Evolutionary conservation across 23 tunicate genomes (phyloP).

Genomic region (Styela clava): DNA sequence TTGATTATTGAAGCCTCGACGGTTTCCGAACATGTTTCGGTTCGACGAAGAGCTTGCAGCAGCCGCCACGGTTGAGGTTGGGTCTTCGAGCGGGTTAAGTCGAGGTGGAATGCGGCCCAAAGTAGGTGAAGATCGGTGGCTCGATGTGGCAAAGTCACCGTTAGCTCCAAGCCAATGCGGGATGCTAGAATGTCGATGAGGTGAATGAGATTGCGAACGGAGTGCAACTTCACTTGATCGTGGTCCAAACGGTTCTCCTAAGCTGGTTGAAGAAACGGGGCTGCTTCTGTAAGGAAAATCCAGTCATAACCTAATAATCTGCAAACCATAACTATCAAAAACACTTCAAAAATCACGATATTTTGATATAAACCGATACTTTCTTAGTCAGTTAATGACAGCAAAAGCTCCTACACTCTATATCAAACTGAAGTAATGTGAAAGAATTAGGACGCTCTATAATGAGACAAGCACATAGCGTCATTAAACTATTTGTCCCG

Average conservation of each 20-base stretch:
- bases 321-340: too few species aligned
- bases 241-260: neutral
- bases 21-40: constrained; percentile 2
- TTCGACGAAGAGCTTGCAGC: constrained; percentile 9
- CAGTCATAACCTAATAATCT: too few species aligned
- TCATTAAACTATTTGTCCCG: too few species aligned
- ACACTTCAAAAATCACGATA: too few species aligned
- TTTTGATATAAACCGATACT: too few species aligned
- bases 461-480: too few species aligned
- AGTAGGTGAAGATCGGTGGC: neutral
- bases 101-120: constrained; percentile 11
- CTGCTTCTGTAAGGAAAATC: neutral
- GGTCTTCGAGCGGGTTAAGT: constrained; percentile 7
- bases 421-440: too few species aligned
- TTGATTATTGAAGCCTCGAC: constrained; percentile 1
- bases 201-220: constrained; percentile 1
- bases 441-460: too few species aligned
- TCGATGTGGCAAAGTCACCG: constrained; percentile 3
- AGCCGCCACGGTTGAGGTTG: neutral
- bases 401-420: too few species aligned
- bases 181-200: constrained; percentile 1
- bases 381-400: too few species aligned
- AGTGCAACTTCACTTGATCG: neutral
- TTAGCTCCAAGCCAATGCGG: constrained; percentile 10
- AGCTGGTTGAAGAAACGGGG: constrained; percentile 1